A percentile compares a stretch with the other conserved stretches of the same genome.
Conservation (phyloP, 2,797 vertebrate genomes). For the Myripristis jacobus region DNA sequence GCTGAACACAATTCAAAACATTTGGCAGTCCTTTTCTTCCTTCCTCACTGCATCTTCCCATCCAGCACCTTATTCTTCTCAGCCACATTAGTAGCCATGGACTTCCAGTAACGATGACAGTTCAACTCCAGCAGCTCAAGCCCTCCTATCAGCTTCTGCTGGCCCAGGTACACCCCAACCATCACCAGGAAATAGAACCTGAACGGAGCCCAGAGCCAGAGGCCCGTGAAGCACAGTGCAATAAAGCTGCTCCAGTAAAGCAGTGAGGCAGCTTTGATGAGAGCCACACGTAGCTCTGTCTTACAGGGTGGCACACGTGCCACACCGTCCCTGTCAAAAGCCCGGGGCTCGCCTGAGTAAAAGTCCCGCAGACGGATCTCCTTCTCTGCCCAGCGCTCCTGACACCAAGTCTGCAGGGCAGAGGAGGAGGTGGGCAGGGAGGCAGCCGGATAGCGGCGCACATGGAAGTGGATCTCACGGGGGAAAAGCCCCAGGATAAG, state of each 20-base stretch:
- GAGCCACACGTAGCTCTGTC: slow-evolving; percentile 89
- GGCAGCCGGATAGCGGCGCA: slow-evolving; percentile 87
- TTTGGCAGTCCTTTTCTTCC: slow-evolving; percentile 1
- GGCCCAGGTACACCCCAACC: slow-evolving; percentile 84
- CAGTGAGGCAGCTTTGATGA: slow-evolving; percentile 89
- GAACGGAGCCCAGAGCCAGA: slow-evolving; percentile 86
- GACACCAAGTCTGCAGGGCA: slow-evolving; percentile 93
- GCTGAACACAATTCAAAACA: slow-evolving; percentile 31
- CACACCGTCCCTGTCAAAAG: slow-evolving; percentile 83
- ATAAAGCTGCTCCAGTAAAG: slow-evolving; percentile 93
- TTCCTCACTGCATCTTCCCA: slow-evolving; percentile 68
- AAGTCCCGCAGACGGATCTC: slow-evolving; percentile 89
- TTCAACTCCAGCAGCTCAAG: slow-evolving; percentile 93
- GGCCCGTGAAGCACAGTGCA: slow-evolving; percentile 76
- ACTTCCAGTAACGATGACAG: slow-evolving; percentile 85
- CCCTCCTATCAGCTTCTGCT: slow-evolving; percentile 91
- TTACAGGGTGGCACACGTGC: slow-evolving; percentile 91
- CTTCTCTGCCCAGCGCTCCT: slow-evolving; percentile 93
- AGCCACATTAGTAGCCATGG: slow-evolving; percentile 5
- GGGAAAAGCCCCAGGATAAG: slow-evolving; percentile 92
- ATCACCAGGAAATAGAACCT: slow-evolving; percentile 86
- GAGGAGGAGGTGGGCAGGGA: slow-evolving; percentile 84
- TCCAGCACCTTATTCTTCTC: slow-evolving; percentile 62
- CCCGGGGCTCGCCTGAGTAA: slow-evolving; percentile 83
- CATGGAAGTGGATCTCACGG: slow-evolving; percentile 95